Evolutionary conservation across 2,888 invertebrate genomes (phyloP), one percentile per base, ranked within the genome.

Genomic region (Xestia ashworthii): DNA sequence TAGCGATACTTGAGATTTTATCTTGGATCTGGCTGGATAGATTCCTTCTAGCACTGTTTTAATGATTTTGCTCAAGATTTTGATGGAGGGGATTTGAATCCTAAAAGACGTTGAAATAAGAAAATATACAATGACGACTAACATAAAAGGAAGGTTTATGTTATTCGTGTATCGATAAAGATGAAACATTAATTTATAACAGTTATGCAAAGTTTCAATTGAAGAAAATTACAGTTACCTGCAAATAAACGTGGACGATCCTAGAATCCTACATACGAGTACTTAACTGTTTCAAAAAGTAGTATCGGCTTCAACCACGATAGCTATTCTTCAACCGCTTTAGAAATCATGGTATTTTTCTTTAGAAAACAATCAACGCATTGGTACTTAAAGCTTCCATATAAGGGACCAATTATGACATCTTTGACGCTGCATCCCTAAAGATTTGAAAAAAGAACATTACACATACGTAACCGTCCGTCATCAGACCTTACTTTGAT

Each of bases 391-490:
- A 25, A 53, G 0, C 6, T 53, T 32, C 69, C 22, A 1, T 46
- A n/a, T 0, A 55, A 50, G 60, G n/a, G 25, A 53, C 1, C 50
- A 53, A 74, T 71, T 68, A 71, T 60, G 70, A 67, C 73, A 71
- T 68, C 44, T 71, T 50, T 68, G 22, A 60, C 78, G 62, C 64
- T 71, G 53, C 68, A 71, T 82, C 64, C 11, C 12, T 48, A 65
- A 71, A 32, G 25, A 32, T 67, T 67, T 68, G 19, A 81, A 75
- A 80, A 66, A 60, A 19, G 32, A 53, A 46, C 55, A 66, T 48
- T 4, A 6, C n/a, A 25, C 68, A 65, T 71, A 62, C 55, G 19
- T 58, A 25, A 66, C 11, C 66, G 64, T 62, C 50, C 41, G 38
- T 44, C 62, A 71, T 66, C 19, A 14, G 46, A 14, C 58, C 68